Conservation (phyloP, 2,888 invertebrate species). For the Scaptomyza reducta region DNA sequence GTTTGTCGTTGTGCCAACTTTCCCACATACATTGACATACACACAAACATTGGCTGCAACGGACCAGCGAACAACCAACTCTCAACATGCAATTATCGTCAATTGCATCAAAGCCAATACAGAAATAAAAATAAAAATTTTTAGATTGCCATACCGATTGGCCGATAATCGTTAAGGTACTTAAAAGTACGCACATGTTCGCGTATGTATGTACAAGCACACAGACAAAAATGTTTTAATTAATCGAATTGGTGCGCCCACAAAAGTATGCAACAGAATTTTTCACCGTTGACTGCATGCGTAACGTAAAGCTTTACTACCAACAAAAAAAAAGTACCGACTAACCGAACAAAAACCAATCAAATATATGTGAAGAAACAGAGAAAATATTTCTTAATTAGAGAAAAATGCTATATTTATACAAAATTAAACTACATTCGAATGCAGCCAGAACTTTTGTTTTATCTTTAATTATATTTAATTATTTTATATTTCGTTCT, state of each 20-base stretch:
- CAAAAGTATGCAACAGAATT: constrained; percentile 51
- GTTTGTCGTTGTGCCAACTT: constrained; percentile 26
- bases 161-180: background rate
- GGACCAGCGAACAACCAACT: constrained; percentile 6
- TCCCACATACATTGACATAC: constrained; percentile 6
- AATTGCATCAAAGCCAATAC: constrained; percentile 23
- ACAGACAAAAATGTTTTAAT: background rate
- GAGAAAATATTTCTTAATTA: constrained; percentile 4
- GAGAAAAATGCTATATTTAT: constrained; percentile 54
- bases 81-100: constrained; percentile 33
- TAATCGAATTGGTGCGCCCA: constrained; percentile 23
- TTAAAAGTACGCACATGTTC: background rate
- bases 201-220: constrained; percentile 7
- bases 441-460: background rate
- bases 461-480: background rate
- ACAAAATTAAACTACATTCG: constrained; percentile 20
- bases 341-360: constrained; percentile 34
- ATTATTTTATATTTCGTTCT: background rate
- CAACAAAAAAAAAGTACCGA: constrained; percentile 33
- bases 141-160: constrained; percentile 21
- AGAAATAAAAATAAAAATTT: background rate
- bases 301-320: constrained; percentile 76
- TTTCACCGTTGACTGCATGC: constrained; percentile 45
- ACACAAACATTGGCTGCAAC: background rate
- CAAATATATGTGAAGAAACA: background rate